These are phyloP conservation scores for Aphaenogaster ashmeadi DNA, from an alignment of 1,140 invertebrate genomes.

Conservation along the genomic window DNA sequence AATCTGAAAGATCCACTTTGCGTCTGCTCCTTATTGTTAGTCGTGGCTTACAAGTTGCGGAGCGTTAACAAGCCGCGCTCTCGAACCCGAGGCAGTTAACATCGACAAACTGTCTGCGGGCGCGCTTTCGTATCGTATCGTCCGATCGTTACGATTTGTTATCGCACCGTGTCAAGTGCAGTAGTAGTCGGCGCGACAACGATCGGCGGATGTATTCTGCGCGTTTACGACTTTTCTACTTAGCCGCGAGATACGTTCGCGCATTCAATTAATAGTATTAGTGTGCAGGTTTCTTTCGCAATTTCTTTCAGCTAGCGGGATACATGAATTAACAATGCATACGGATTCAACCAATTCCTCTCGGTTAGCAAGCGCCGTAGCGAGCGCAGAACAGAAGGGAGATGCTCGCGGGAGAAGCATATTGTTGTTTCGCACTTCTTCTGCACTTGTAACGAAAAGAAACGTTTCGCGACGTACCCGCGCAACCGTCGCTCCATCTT, in stretches of 20 bases:
- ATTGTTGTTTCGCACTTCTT: constrained; percentile 24
- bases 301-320: background rate
- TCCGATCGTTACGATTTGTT: constrained; percentile 52
- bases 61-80: constrained; percentile 65
- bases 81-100: constrained; percentile 51
- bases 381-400: background rate
- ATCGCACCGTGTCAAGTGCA: constrained; percentile 5
- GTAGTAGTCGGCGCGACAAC: background rate
- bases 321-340: background rate
- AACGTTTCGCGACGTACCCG: constrained; percentile 21
- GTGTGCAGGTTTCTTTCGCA: background rate
- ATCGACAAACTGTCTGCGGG: constrained; percentile 16
- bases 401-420: background rate
- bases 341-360: background rate
- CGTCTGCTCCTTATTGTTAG: constrained; percentile 34
- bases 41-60: constrained; percentile 50
- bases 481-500: constrained; percentile 38
- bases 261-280: background rate
- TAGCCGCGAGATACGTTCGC: background rate
- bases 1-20: constrained; percentile 69
- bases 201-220: background rate
- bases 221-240: background rate
- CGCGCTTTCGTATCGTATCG: constrained; percentile 49
- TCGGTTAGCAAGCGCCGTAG: background rate
- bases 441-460: constrained; percentile 35